These are phyloP conservation scores for Drosophila persimilis DNA, from an alignment of 1,140 invertebrate genomes.

Conservation along the genomic window DNA sequence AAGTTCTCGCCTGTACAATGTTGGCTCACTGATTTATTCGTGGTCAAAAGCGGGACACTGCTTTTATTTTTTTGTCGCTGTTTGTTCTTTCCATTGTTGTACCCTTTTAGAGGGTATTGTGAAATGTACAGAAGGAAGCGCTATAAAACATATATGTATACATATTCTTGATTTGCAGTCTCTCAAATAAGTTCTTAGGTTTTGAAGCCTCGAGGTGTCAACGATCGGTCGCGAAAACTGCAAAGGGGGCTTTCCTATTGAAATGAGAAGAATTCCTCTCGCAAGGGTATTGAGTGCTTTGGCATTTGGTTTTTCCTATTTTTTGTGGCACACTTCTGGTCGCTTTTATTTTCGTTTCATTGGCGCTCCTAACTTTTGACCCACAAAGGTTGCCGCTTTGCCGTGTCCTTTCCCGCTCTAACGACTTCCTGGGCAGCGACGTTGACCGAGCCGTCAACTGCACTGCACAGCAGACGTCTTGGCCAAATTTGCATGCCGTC, in stretches of 20 bases:
- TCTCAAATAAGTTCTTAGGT: no score
- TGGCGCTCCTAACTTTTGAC: conserved; percentile 54
- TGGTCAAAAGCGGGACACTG: conserved; percentile 50
- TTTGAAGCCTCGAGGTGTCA: no score
- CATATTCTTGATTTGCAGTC: no score
- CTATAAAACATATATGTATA: no score
- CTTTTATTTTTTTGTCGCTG: conserved; percentile 29
- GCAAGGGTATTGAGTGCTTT: no score
- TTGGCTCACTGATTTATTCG: conserved; percentile 67
- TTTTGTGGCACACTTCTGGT: conserved; percentile 52
- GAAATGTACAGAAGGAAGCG: no score
- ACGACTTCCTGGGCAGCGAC: conserved; percentile 62
- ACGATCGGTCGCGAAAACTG: no score
- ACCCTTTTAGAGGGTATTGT: not conserved
- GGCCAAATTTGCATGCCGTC: conserved; percentile 56
- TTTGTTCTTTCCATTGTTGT: conserved; percentile 41
- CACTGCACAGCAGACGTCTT: conserved; percentile 28
- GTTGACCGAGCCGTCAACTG: conserved; percentile 12
- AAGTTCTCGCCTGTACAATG: conserved; percentile 58
- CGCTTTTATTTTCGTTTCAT: conserved; percentile 14
- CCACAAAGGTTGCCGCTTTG: conserved; percentile 65
- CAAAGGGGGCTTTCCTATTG: no score
- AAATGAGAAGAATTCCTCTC: no score
- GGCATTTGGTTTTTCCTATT: no score
- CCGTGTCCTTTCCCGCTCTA: conserved; percentile 53